Conservation (phyloP, 2,888 invertebrate genomes). For the Clistopyga incitator region DNA sequence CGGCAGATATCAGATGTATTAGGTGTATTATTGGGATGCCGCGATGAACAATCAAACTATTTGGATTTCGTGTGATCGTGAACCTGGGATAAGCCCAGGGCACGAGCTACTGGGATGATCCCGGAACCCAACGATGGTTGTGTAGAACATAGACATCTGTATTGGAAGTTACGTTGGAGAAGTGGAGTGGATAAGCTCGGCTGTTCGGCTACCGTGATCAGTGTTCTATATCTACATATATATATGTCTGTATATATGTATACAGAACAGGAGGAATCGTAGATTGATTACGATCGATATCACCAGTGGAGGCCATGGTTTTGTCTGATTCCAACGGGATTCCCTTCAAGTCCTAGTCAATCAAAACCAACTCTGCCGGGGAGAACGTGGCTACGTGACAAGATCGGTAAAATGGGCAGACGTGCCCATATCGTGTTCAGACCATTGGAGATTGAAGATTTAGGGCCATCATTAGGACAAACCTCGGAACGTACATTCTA, state of each 20-base stretch:
- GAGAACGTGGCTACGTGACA: not conserved
- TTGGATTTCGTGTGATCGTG: not conserved
- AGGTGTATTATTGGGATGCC: constrained; percentile 16
- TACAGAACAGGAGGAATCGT: not conserved
- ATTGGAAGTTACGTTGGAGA: not conserved
- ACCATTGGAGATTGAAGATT: not conserved
- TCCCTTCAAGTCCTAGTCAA: not conserved
- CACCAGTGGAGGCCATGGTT: not conserved
- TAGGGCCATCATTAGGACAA: not conserved
- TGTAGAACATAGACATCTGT: constrained; percentile 16
- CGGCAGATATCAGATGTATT: constrained; percentile 6
- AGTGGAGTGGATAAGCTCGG: constrained; percentile 1
- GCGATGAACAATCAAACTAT: constrained; percentile 20
- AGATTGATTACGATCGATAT: constrained; percentile 26
- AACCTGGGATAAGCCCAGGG: not conserved
- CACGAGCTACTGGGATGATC: constrained; percentile 2
- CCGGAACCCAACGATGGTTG: constrained; percentile 5
- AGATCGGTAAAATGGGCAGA: not conserved
- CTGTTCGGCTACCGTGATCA: constrained; percentile 1
- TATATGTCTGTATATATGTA: not conserved
- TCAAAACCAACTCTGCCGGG: not conserved
- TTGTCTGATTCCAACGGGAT: constrained; percentile 1
- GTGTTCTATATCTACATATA: not conserved
- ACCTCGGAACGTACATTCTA: not conserved
- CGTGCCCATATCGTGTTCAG: not conserved